Evolutionary conservation across 2,888 invertebrate species (phyloP).

Genomic region (Andrena flavipes): DNA sequence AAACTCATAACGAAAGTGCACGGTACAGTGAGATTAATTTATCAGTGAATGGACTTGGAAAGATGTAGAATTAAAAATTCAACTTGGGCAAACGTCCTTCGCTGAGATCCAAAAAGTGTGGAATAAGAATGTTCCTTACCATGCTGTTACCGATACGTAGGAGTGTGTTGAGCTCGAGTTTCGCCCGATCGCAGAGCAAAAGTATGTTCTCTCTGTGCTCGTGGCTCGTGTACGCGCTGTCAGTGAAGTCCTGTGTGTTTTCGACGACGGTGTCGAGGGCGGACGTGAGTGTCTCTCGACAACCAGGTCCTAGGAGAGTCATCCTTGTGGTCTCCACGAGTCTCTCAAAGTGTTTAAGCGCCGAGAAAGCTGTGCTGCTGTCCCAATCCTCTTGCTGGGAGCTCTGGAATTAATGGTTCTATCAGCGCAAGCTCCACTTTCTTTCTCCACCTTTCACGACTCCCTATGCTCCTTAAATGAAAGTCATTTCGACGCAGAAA

Average conservation of each 20-base stretch:
- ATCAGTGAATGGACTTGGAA: no score
- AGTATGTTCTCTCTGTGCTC: slow-evolving; percentile 98
- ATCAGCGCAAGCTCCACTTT: slow-evolving; percentile 1
- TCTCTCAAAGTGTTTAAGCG: slow-evolving; percentile 93
- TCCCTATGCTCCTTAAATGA: neutral
- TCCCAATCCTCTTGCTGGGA: slow-evolving; percentile 88
- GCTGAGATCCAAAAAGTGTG: neutral
- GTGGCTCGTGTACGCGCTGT: slow-evolving; percentile 99
- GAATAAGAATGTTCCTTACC: slow-evolving; percentile 86
- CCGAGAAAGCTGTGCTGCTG: slow-evolving; percentile 91
- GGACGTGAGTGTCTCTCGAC: slow-evolving; percentile 92
- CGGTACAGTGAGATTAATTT: no score
- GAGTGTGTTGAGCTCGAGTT: slow-evolving; percentile 96
- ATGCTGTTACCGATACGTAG: slow-evolving; percentile 93
- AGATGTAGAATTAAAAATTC: neutral
- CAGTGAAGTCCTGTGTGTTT: slow-evolving; percentile 99
- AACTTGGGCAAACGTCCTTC: neutral
- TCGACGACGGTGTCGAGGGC: slow-evolving; percentile 97
- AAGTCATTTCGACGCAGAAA: neutral
- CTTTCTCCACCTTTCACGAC: neutral
- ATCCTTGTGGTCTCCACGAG: slow-evolving; percentile 94
- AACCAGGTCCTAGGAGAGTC: slow-evolving; percentile 89
- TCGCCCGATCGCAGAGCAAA: slow-evolving; percentile 94
- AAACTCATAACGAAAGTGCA: no score
- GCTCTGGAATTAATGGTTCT: slow-evolving; percentile 71